These are phyloP conservation scores for Acrobasis repandana DNA, from an alignment of 2,888 invertebrate genomes.

Conservation along the genomic window DNA sequence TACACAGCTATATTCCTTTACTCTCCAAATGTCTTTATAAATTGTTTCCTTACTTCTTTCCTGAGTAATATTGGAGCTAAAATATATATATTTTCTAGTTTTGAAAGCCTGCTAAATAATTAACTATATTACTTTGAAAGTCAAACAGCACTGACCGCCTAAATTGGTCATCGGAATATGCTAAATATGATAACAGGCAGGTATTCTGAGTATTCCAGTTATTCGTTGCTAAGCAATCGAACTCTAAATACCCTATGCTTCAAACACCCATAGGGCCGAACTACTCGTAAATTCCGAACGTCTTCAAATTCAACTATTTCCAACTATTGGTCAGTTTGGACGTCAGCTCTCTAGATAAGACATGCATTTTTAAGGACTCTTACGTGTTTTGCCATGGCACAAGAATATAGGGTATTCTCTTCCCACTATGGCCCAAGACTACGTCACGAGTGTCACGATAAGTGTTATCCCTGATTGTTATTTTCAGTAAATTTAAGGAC, in stretches of 20 bases:
- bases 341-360: constrained; percentile 46
- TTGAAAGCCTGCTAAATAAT: constrained; percentile 5
- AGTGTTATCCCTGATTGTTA: too few species aligned
- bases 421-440: too few species aligned
- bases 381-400: too few species aligned
- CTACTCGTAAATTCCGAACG: constrained; percentile 77
- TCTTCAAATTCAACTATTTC: constrained; percentile 82
- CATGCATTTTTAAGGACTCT: not conserved
- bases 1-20: too few species aligned
- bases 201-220: constrained; percentile 15
- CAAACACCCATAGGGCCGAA: constrained; percentile 71
- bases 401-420: too few species aligned
- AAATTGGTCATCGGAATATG: constrained; percentile 21
- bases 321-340: constrained; percentile 69
- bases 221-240: constrained; percentile 59
- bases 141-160: constrained; percentile 14
- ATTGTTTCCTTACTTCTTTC: too few species aligned
- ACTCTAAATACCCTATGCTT: constrained; percentile 64
- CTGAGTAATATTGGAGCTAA: too few species aligned
- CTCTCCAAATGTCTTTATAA: too few species aligned
- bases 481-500: too few species aligned
- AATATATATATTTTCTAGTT: too few species aligned
- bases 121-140: constrained; percentile 6
- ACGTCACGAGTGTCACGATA: too few species aligned
- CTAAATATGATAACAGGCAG: constrained; percentile 21